phyloP scores from a whole-genome alignment of 2,113 vertebrate genomes.

The Protomyctophum bolini region DNA sequence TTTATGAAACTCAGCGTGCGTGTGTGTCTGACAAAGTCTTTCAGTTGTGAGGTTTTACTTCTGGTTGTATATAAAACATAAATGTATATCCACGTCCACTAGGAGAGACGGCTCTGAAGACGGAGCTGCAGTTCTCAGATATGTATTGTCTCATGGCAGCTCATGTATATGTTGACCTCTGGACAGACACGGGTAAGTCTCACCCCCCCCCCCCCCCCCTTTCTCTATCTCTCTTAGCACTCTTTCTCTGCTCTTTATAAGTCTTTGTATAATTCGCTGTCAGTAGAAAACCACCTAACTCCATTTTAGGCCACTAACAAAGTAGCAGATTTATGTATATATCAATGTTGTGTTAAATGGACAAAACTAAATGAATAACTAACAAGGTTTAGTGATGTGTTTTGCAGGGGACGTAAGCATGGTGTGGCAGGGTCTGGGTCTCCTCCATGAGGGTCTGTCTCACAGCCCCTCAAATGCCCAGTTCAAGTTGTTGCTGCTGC shows the following conservation, averaged over 20 bases:
- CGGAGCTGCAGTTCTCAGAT: slow-evolving; percentile 95
- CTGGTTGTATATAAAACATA: too few species aligned
- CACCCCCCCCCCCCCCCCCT: not conserved
- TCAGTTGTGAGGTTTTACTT: too few species aligned
- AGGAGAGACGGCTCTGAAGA: slow-evolving; percentile 93
- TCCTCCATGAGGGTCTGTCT: slow-evolving; percentile 89
- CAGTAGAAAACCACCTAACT: too few species aligned
- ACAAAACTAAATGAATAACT: too few species aligned
- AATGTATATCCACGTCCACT: not conserved
- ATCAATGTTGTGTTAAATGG: too few species aligned
- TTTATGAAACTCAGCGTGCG: too few species aligned
- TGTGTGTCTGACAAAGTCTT: too few species aligned
- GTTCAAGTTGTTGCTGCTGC: slow-evolving; percentile 97
- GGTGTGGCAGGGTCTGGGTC: slow-evolving; percentile 86
- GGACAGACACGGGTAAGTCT: slow-evolving; percentile 87
- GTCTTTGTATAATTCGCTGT: not conserved
- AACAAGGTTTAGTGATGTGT: slow-evolving; percentile 25
- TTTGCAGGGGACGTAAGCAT: slow-evolving; percentile 86
- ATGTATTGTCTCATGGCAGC: slow-evolving; percentile 96
- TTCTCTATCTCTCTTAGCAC: not conserved
- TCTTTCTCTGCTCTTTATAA: not conserved
- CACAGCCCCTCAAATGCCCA: slow-evolving; percentile 94
- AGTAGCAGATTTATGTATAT: too few species aligned
- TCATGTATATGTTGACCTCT: slow-evolving; percentile 93
- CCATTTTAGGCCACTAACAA: too few species aligned